These are phyloP conservation scores for Zelostemma sp. DNA, from an alignment of 1,140 invertebrate genomes.

Conservation along the genomic window DNA sequence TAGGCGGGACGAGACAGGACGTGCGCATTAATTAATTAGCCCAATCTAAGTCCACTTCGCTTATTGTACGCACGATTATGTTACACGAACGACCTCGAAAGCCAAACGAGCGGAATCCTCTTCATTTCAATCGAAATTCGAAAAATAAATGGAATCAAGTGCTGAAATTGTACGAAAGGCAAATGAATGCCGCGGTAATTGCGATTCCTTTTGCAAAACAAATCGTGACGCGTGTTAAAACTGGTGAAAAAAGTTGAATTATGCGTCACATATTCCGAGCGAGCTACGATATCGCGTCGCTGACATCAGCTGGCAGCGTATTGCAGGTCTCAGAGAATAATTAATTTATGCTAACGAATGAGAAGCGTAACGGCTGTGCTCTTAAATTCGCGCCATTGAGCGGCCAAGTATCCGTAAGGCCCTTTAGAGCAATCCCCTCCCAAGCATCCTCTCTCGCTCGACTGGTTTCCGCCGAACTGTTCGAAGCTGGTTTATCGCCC, in stretches of 20 bases:
- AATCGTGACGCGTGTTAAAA: background rate
- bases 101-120: no score
- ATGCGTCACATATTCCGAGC: background rate
- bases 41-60: slow-evolving; percentile 69
- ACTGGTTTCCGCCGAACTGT: slow-evolving; percentile 66
- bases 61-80: slow-evolving; percentile 59
- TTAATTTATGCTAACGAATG: slow-evolving; percentile 70
- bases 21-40: slow-evolving; percentile 71
- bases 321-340: slow-evolving; percentile 60
- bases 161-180: background rate
- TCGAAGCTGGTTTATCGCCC: slow-evolving; percentile 64
- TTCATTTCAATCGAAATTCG: no score
- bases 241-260: background rate
- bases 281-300: slow-evolving; percentile 23
- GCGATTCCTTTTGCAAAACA: background rate
- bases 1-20: slow-evolving; percentile 68
- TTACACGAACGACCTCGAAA: slow-evolving; percentile 59
- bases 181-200: slow-evolving; percentile 1
- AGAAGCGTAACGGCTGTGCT: slow-evolving; percentile 69
- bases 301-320: slow-evolving; percentile 52
- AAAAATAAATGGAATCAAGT: background rate
- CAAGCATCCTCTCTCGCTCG: slow-evolving; percentile 53
- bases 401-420: slow-evolving; percentile 69
- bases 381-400: slow-evolving; percentile 70
- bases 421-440: slow-evolving; percentile 54